Conservation (phyloP, 2,113 vertebrate genomes). For the Cariama cristata region DNA sequence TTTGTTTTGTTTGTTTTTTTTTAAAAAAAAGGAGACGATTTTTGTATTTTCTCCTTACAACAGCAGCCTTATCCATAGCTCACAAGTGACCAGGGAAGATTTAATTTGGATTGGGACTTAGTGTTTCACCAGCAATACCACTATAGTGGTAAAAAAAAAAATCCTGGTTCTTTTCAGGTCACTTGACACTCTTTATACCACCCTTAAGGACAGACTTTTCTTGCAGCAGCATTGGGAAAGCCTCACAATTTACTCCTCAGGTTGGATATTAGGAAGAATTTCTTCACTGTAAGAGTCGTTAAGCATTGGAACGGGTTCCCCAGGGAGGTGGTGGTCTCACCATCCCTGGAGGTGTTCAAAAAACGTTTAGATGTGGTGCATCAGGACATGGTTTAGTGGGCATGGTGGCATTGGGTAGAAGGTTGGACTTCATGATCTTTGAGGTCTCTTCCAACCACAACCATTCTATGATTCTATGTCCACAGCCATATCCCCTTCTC, state of each 20-base stretch:
- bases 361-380: no score
- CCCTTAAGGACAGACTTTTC: neutral
- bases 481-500: neutral
- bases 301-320: no score
- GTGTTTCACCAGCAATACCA: neutral
- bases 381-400: no score
- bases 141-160: neutral
- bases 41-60: neutral
- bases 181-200: neutral
- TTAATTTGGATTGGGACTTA: neutral
- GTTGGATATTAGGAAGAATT: no score
- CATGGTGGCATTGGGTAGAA: no score
- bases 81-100: neutral
- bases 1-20: neutral
- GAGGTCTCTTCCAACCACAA: no score
- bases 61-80: neutral
- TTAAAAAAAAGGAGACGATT: accelerated
- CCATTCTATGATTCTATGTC: no score
- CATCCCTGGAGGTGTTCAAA: no score
- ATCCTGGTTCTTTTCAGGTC: neutral
- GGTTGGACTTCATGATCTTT: no score
- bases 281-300: no score
- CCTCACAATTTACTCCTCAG: neutral
- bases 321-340: no score
- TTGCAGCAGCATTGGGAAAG: neutral